Base-by-base conservation (phyloP, 2,797 vertebrate species). In the Xiphophorus birchmanni region DNA sequence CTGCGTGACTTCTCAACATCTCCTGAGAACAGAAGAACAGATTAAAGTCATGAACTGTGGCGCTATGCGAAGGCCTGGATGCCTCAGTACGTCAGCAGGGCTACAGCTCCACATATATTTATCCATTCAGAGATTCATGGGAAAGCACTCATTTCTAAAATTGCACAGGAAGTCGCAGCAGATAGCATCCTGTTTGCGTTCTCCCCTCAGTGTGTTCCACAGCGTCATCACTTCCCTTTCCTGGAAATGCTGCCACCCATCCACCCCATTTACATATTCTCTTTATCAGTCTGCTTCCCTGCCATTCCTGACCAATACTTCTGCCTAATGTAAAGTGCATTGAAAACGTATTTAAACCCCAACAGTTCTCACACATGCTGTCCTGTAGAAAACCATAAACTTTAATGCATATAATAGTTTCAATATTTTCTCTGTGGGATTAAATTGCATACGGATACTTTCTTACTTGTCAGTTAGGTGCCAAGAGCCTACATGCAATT, bases 121-220 rank as follows among this genome's bases (percentile, higher is more conserved):
- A 73, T 77, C 69, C 84, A 88, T 91, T 73, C 71, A 79, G 48
- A 93, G 88, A 92, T 92, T 93, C 84, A 92, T 91, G 91, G 93
- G 92, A 94, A 93, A 93, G 81, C 87, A 86, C 40, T 83, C 11
- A 89, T 91, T 93, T 95, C 86, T 91, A 91, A 92, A 94, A 91
- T 79, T 90, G 88, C 93, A 93, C 95, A 95, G 95, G 95, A 96
- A 95, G 94, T 91, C 90, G 85, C 90, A 92, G 90, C 89, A 95
- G 92, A 92, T 89, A 88, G 92, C 95, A 95, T 96, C 96, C 96
- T 95, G 95, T 96, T 95, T 96, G 94, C 83, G 88, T 91, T 89
- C 91, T 94, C 93, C 91, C 86, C 86, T 90, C 86, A 60, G 91
- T 86, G 89, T 69, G 84, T 91, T 94, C 92, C 95, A 89, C 91